These are phyloP conservation scores for Acronicta alni DNA, from an alignment of 2,888 invertebrate genomes.

Conservation along the genomic window DNA sequence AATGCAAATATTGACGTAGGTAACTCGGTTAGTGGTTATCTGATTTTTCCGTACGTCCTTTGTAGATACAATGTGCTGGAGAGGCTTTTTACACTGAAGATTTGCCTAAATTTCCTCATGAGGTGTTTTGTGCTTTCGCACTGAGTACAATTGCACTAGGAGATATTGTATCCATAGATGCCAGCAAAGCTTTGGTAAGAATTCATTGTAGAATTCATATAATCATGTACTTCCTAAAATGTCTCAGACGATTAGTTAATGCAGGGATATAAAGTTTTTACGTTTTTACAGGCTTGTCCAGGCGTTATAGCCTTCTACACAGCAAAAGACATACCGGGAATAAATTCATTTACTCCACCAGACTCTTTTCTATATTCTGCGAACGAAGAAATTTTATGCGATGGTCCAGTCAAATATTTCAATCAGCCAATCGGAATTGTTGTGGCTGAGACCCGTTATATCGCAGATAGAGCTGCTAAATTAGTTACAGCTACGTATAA, in stretches of 20 bases:
- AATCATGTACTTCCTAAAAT: no score
- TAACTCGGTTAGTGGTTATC: background rate
- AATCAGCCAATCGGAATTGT: slow-evolving; percentile 80
- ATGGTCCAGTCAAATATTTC: slow-evolving; percentile 65
- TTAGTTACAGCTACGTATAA: slow-evolving; percentile 88
- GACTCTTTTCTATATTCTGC: slow-evolving; percentile 43
- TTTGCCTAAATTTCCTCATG: slow-evolving; percentile 86
- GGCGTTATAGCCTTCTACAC: slow-evolving; percentile 91
- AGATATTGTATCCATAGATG: slow-evolving; percentile 88
- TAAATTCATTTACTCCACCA: slow-evolving; percentile 87
- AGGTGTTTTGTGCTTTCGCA: slow-evolving; percentile 91
- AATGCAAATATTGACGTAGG: no score
- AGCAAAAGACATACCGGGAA: slow-evolving; percentile 91
- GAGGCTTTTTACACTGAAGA: slow-evolving; percentile 92
- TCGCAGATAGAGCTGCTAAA: slow-evolving; percentile 88
- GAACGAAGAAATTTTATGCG: slow-evolving; percentile 81
- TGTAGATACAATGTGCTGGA: slow-evolving; percentile 89
- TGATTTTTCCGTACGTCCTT: background rate
- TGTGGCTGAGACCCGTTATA: slow-evolving; percentile 87
- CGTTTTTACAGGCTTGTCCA: slow-evolving; percentile 65
- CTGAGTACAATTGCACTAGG: slow-evolving; percentile 85
- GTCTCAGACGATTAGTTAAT: no score
- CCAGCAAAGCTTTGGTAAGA: slow-evolving; percentile 90
- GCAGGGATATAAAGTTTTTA: no score
- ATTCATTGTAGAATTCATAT: no score